Evolutionary conservation across 1,140 invertebrate genomes (phyloP).

Genomic region (Magallana angulata): DNA sequence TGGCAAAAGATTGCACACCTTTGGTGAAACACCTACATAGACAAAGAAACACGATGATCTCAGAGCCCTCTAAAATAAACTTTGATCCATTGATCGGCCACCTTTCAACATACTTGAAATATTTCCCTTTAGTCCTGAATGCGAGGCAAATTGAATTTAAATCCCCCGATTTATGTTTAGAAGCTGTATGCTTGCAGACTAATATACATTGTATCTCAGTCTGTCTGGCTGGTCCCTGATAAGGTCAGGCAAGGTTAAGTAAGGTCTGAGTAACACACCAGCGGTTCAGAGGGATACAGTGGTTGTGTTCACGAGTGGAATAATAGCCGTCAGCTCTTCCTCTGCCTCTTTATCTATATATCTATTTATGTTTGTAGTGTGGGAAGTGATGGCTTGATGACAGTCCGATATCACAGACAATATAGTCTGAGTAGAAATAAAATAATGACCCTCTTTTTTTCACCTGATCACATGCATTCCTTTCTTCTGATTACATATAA

Average conservation of each 20-base stretch:
- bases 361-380: background rate
- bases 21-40: slow-evolving; percentile 7
- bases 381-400: slow-evolving; percentile 3
- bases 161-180: slow-evolving; percentile 24
- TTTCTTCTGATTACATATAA: background rate
- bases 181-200: slow-evolving; percentile 27
- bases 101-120: slow-evolving; percentile 34
- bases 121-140: slow-evolving; percentile 1
- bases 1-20: background rate
- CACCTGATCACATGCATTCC: background rate
- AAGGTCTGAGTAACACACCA: background rate
- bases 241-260: slow-evolving; percentile 17
- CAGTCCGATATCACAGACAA: background rate
- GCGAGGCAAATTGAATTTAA: slow-evolving; percentile 31
- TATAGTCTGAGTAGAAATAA: too few relatives aligned
- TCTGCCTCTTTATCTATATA: slow-evolving; percentile 16
- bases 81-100: slow-evolving; percentile 16
- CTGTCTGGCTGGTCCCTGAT: slow-evolving; percentile 18
- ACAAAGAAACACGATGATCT: slow-evolving; percentile 14
- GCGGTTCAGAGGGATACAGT: slow-evolving; percentile 10
- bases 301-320: background rate
- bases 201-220: background rate
- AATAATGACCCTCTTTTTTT: background rate
- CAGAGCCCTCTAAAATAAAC: slow-evolving; percentile 24
- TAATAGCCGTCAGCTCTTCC: background rate